Base-by-base conservation (phyloP, 2,797 vertebrate species). In the Microctenopoma steveboyesi region DNA sequence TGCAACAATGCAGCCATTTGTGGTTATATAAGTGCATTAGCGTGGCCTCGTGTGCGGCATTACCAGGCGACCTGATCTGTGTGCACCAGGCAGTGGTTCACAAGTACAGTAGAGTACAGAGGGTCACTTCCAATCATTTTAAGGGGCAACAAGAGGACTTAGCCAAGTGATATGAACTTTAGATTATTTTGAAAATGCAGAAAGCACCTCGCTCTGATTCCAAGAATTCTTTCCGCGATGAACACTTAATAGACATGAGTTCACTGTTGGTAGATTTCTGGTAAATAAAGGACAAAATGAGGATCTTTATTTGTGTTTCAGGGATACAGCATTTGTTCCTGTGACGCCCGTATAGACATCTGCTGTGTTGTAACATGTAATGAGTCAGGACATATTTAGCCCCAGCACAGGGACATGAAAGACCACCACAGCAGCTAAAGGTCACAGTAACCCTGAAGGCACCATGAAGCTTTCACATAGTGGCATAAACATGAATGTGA, bases 1-100 rank as follows among this genome's bases (percentile, higher is more conserved):
- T 60, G 64, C 85, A 88, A 92, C 88, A 89, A 90, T 86, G 85
- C 73, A 30, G 74, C 78, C 57, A 62, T 86, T 90, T 81, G 82
- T 83, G 78, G 61, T 91, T 88, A 86, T 33, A 22, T 83, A 91
- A 92, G 84, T 86, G 87, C 84, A 91, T 91, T 88, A 91, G 74
- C 43, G 73, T n/a, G 5, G 68, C 74, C 76, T 77, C 45, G 67
- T 81, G 81, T 69, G 71, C 58, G 78, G 87, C 56, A 91, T 91
- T 90, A 91, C 57, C 49, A 45, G 69, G 50, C 25, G 6, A 73
- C 76, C 79, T 72, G 83, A 76, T 85, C 83, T 80, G 72, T 76
- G 76, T 8, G 33, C 63, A 35, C 68, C 59, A 47, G 57, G 39
- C 25, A 4, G 63, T 16, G 56, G 75, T 58, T 76, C 73, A 71